A percentile compares a stretch with the other conserved stretches of the same genome.
phyloP scores from a whole-genome alignment of 2,797 vertebrate genomes.

The Coluber constrictor region DNA sequence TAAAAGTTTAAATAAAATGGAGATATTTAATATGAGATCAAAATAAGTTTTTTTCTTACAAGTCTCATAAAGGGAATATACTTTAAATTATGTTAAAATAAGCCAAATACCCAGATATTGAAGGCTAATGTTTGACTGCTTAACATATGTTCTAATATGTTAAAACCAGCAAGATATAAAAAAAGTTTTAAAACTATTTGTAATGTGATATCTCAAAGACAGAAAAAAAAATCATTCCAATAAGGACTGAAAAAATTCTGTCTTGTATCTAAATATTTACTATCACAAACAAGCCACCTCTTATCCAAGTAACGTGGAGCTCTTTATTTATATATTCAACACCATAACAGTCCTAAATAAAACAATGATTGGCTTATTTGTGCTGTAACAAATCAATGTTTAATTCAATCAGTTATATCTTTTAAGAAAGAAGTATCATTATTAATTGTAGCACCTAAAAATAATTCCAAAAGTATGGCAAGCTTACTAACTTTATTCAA shows the following conservation, averaged over 20 bases:
- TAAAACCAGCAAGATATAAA: not conserved
- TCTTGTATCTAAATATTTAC: not conserved
- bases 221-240: not conserved
- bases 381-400: not conserved
- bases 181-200: not conserved
- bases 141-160: not conserved
- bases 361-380: not conserved
- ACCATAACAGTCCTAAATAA: not conserved
- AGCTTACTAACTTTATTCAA: not conserved
- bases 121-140: not conserved
- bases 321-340: not conserved
- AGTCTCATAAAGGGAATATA: not conserved
- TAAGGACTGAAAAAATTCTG: too few species aligned
- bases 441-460: not conserved
- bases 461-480: not conserved
- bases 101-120: not conserved
- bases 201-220: not conserved
- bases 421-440: not conserved
- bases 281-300: not conserved
- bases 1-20: not conserved
- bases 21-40: not conserved
- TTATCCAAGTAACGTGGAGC: not conserved
- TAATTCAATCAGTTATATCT: not conserved
- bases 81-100: not conserved
- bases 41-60: not conserved